Percentiles rank a stretch among this genome's conserved stretches.
Conservation (phyloP, 2,888 invertebrate genomes). For the Eubasilissa splendida region DNA sequence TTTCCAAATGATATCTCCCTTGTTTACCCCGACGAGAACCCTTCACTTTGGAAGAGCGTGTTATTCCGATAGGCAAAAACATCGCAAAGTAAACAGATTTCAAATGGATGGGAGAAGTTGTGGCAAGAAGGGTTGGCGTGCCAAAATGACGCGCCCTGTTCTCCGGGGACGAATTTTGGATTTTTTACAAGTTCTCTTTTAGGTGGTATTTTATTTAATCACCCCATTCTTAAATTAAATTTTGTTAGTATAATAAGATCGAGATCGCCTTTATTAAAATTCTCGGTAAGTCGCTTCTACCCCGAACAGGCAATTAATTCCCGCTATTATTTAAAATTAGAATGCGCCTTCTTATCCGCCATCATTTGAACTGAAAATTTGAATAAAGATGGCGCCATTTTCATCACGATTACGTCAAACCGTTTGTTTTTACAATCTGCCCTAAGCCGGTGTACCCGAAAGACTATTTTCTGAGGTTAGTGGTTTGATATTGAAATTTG, state of each 20-base stretch:
- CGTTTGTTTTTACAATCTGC: too few relatives aligned
- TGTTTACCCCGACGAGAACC: constrained; percentile 5
- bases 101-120: too few relatives aligned
- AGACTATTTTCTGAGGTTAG: too few relatives aligned
- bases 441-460: too few relatives aligned
- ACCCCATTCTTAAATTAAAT: not conserved
- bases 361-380: constrained; percentile 3
- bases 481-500: too few relatives aligned
- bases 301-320: constrained; percentile 13
- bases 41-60: not conserved
- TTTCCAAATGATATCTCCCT: not conserved
- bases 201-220: too few relatives aligned
- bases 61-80: constrained; percentile 10
- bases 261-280: not conserved
- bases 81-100: not conserved
- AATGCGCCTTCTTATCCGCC: constrained; percentile 1
- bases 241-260: constrained; percentile 3
- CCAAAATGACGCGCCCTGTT: too few relatives aligned
- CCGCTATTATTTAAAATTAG: not conserved
- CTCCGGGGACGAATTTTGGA: too few relatives aligned
- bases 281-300: not conserved
- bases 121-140: too few relatives aligned
- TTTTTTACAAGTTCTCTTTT: too few relatives aligned
- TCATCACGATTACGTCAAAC: not conserved
- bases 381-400: constrained; percentile 1